A percentile compares a stretch with the other conserved stretches of the same genome.
These are phyloP conservation scores for Diceros bicornis DNA, from an alignment of 2,797 vertebrate genomes.

Conservation along the genomic window DNA sequence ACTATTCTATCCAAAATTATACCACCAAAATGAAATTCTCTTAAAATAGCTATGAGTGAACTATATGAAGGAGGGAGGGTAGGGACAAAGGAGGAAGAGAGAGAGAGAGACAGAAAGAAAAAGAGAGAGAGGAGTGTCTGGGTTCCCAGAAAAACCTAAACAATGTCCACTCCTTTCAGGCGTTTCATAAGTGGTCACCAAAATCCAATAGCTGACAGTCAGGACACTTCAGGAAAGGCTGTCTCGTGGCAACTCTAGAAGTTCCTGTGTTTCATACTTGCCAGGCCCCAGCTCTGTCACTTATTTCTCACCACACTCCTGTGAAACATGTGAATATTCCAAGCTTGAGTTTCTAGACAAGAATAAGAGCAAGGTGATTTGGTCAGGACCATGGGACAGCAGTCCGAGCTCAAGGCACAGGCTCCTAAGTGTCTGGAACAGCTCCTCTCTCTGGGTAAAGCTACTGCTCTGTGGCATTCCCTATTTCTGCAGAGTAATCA, in stretches of 20 bases:
- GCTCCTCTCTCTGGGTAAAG: not conserved
- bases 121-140: not conserved
- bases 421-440: not conserved
- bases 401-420: not conserved
- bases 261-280: not conserved
- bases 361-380: not conserved
- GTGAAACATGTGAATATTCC: not conserved
- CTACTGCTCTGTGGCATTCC: not conserved
- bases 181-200: not conserved
- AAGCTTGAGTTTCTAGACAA: not conserved
- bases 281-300: not conserved
- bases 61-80: not conserved
- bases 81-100: not conserved
- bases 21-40: constrained; percentile 18
- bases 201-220: not conserved
- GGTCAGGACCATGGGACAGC: not conserved
- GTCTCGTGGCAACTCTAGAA: not conserved
- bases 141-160: not conserved
- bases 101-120: not conserved
- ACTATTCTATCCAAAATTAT: constrained; percentile 1
- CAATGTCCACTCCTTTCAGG: not conserved
- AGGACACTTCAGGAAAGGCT: not conserved
- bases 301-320: not conserved
- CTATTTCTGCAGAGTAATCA: not conserved
- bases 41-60: constrained; percentile 7